Base-by-base conservation (phyloP, 2,888 invertebrate species). In the Drosophila gaucha region DNA sequence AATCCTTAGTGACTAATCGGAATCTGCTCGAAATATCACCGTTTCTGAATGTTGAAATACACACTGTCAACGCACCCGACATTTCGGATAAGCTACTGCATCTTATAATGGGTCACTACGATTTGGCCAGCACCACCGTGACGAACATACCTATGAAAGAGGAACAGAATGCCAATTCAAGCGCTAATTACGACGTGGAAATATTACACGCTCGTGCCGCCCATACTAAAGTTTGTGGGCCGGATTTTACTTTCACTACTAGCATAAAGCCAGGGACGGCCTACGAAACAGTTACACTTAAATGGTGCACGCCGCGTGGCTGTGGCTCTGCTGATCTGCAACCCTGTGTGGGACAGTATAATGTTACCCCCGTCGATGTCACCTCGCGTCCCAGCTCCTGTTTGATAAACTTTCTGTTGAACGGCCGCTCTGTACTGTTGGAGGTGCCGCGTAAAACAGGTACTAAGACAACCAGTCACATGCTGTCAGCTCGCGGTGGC, bases 111-210 rank as follows among this genome's bases (percentile, higher is more conserved):
- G 94, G 95, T 3, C 98, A 99, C 90, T 99, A 97, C 86, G 95
- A 96, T 90, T 93, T 99, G 43, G 96, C 98, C 0, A 97, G 97
- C 62, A 99, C 99, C 1, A 99, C 99, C 0, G 99, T 99, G 0
- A 98, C 98, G 6, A 98, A 99, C 3, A 99, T 99, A 85, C 99
- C 99, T 1, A 99, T 99, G 99, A 99, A 99, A 93, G 99, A 99
- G 92, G 99, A 99, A 91, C 98, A 99, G 93, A 99, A 99, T 91
- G 98, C 98, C 0, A 97, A 97, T 90, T 97, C 98, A 0, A 99
- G 99, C 58, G 98, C 99, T 0, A 99, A 99, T 92, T 99, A 99
- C 89, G 99, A 99, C 90, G 99, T 99, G 0, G 99, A 99, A 92
- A 96, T 99, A 67, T 95, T 98, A 78, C 99, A 99, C 90, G 95